A percentile compares a stretch with the other conserved stretches of the same genome.
Conservation (phyloP, 2,888 invertebrate genomes). For the Ceramica pisi region DNA sequence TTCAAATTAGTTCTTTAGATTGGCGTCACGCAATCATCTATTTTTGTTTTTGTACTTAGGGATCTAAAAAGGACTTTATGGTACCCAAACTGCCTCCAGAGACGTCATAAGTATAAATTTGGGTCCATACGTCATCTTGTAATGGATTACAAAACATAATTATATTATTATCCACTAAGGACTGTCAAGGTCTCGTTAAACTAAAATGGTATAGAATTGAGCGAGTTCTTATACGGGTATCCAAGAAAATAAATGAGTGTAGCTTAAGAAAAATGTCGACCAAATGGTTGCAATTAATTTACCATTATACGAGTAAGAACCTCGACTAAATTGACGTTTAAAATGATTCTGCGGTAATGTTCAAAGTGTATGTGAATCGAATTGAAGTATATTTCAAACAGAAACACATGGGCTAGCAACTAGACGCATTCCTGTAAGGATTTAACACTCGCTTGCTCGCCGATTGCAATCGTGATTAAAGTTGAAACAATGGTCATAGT, state of each 20-base stretch:
- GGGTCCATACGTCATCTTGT: slow-evolving; percentile 82
- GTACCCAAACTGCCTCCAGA: slow-evolving; percentile 71
- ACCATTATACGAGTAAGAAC: slow-evolving; percentile 50
- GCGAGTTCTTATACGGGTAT: slow-evolving; percentile 74
- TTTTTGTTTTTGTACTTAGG: slow-evolving; percentile 60
- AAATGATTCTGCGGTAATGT: slow-evolving; percentile 43
- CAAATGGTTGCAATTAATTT: slow-evolving; percentile 61
- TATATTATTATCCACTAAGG: slow-evolving; percentile 82
- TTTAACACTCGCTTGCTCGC: slow-evolving; percentile 61
- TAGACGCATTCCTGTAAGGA: slow-evolving; percentile 49
- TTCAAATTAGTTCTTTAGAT: slow-evolving; percentile 64
- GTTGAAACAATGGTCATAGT: slow-evolving; percentile 74
- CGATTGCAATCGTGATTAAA: slow-evolving; percentile 72
- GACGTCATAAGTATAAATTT: slow-evolving; percentile 85
- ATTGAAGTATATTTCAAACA: slow-evolving; percentile 46
- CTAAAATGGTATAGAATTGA: slow-evolving; percentile 74
- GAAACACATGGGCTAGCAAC: slow-evolving; percentile 25
- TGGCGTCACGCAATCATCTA: slow-evolving; percentile 65
- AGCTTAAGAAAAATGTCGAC: slow-evolving; percentile 65
- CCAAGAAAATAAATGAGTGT: slow-evolving; percentile 67
- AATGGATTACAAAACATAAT: slow-evolving; percentile 78
- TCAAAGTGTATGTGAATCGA: slow-evolving; percentile 33
- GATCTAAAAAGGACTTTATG: slow-evolving; percentile 68
- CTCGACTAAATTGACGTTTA: slow-evolving; percentile 47
- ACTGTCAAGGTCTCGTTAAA: slow-evolving; percentile 76